Conservation (phyloP, 2,888 invertebrate genomes). For the Lottia gigantea region DNA sequence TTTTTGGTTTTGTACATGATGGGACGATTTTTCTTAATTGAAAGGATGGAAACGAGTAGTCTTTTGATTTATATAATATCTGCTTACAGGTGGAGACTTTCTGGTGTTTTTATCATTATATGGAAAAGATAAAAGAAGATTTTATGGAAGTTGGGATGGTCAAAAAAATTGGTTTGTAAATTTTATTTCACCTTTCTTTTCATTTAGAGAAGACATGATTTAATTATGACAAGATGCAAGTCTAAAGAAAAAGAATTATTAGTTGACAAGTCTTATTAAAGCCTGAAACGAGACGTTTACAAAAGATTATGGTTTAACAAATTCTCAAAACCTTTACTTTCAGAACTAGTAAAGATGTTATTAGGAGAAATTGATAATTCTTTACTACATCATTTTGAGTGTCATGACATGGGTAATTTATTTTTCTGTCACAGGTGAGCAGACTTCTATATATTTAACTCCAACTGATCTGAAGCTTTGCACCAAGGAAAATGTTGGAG, state of each 20-base stretch:
- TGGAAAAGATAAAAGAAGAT: slow-evolving; percentile 60
- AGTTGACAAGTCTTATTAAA: no score
- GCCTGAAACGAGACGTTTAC: no score
- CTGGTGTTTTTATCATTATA: slow-evolving; percentile 66
- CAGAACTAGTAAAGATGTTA: slow-evolving; percentile 57
- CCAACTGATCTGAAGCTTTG: no score
- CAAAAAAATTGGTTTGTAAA: slow-evolving; percentile 57
- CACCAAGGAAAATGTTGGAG: no score
- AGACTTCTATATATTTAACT: background rate
- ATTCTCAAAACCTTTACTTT: slow-evolving; percentile 12
- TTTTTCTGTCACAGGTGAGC: slow-evolving; percentile 66
- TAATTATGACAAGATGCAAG: no score
- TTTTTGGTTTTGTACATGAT: no score
- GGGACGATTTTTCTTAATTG: no score
- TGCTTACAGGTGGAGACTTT: slow-evolving; percentile 62
- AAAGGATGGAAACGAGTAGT: no score
- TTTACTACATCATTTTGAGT: slow-evolving; percentile 53
- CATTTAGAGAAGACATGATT: no score
- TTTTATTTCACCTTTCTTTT: no score
- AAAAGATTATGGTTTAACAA: no score
- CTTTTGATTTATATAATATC: background rate
- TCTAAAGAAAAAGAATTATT: no score
- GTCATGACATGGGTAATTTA: slow-evolving; percentile 57
- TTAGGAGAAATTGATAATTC: slow-evolving; percentile 59
- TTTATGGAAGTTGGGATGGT: slow-evolving; percentile 65